A percentile compares a stretch with the other conserved stretches of the same genome.
Evolutionary conservation across 1,140 invertebrate genomes (phyloP).

Genomic region (Aphaenogaster rudis): DNA sequence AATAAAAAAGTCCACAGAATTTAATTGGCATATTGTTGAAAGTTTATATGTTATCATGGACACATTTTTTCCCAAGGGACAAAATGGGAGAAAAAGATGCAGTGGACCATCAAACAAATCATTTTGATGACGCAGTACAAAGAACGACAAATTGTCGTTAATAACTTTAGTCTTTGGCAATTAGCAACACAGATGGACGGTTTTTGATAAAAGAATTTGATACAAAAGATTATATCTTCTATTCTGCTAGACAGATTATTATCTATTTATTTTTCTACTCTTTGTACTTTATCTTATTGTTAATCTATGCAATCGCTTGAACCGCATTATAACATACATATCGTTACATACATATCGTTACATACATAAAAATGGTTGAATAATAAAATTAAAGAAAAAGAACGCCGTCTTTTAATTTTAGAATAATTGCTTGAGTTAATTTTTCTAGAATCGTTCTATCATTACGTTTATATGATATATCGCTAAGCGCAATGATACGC

Average conservation of each 20-base stretch:
- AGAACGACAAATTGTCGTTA: conserved; percentile 33
- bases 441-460: not conserved
- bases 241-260: not conserved
- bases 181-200: not conserved
- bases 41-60: not conserved
- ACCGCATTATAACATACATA: not conserved
- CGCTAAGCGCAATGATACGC: not conserved
- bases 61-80: not conserved
- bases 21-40: conserved; percentile 31
- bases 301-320: not conserved
- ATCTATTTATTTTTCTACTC: not conserved
- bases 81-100: not conserved
- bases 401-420: not conserved
- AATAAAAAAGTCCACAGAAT: not conserved
- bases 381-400: conserved; percentile 19
- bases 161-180: conserved; percentile 18
- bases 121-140: conserved; percentile 5
- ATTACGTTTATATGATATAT: not conserved
- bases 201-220: not conserved
- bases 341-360: no score
- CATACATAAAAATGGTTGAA: not conserved
- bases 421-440: not conserved
- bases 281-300: conserved; percentile 15
- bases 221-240: conserved; percentile 12
- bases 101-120: not conserved